phyloP scores from a whole-genome alignment of 2,113 vertebrate species.

The Gyps fulvus region DNA sequence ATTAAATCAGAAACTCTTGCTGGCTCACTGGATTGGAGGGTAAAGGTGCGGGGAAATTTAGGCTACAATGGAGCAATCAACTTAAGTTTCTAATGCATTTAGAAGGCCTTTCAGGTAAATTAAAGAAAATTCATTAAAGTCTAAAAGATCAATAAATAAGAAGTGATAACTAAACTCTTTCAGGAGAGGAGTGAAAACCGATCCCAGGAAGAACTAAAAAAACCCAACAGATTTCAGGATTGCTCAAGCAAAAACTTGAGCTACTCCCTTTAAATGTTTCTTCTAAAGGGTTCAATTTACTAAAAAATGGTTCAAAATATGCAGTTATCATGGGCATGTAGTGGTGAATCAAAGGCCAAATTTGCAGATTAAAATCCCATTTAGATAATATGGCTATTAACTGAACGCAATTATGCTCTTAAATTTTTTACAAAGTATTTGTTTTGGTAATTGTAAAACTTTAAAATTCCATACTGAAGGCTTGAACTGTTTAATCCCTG shows the following conservation, averaged over 20 bases:
- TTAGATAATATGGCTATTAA: neutral
- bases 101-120: neutral
- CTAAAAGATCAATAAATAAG: neutral
- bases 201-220: neutral
- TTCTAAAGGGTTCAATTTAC: neutral
- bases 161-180: neutral
- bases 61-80: neutral
- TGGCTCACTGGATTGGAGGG: neutral
- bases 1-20: neutral
- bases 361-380: neutral
- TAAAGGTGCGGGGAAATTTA: neutral
- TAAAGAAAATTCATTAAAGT: neutral
- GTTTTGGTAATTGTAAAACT: neutral
- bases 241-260: neutral
- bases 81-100: neutral
- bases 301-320: neutral
- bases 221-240: neutral
- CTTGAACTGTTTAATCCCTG: neutral
- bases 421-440: neutral
- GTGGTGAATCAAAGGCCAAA: neutral
- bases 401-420: fast-evolving
- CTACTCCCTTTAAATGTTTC: neutral
- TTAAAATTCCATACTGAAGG: neutral
- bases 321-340: neutral
- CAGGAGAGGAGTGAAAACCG: neutral